Conservation (phyloP, 2,797 vertebrate genomes). For the Podarcis lilfordi region DNA sequence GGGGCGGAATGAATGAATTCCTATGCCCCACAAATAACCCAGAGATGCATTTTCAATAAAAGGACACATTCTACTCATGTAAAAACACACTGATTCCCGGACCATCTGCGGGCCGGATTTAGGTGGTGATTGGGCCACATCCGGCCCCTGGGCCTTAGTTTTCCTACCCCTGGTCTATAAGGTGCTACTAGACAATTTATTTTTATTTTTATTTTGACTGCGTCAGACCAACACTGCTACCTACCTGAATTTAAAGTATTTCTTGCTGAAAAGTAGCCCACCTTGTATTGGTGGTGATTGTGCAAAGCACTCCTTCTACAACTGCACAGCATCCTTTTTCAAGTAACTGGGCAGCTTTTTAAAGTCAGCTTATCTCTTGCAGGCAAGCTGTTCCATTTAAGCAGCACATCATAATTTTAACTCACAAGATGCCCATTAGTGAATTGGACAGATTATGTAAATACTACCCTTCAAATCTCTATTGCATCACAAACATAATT, state of each 20-base stretch:
- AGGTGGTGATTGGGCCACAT: no score
- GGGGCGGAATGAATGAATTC: no score
- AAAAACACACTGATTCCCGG: no score
- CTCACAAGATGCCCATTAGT: slow-evolving; percentile 46
- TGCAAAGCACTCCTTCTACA: not conserved
- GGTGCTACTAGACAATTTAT: no score
- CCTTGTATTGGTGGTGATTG: not conserved
- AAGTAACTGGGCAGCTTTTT: slow-evolving; percentile 23
- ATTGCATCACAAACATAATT: slow-evolving; percentile 45
- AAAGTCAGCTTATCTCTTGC: slow-evolving; percentile 47
- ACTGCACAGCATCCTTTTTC: not conserved
- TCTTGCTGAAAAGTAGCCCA: slow-evolving; percentile 30
- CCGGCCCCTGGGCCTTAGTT: no score
- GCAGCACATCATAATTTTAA: slow-evolving; percentile 55
- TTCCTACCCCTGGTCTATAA: not conserved
- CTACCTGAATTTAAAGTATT: not conserved
- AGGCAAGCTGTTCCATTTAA: slow-evolving; percentile 53
- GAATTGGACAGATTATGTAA: slow-evolving; percentile 63
- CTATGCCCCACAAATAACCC: no score
- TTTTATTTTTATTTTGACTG: no score
- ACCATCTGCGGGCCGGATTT: rapidly evolving
- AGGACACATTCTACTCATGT: no score
- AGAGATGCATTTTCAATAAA: no score
- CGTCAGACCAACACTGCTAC: no score
- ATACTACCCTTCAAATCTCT: slow-evolving; percentile 58